Evolutionary conservation across 2,113 vertebrate genomes (phyloP).

Genomic region (Ciconia boyciana): DNA sequence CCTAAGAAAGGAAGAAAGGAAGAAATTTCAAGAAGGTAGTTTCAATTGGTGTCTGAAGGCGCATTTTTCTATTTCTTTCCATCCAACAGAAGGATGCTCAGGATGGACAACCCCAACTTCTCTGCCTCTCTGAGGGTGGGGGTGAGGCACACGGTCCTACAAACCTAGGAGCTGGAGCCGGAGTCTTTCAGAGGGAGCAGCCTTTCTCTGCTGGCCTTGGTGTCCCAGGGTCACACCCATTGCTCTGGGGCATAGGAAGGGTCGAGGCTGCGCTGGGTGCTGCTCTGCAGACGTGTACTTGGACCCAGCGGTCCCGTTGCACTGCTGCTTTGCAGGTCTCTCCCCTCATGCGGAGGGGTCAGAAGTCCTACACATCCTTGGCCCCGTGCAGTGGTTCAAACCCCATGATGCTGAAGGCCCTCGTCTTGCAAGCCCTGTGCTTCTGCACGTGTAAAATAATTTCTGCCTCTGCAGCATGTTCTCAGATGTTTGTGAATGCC

Average conservation of each 20-base stretch:
- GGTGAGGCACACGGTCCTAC: background rate
- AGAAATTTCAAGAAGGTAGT: background rate
- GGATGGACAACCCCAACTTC: background rate
- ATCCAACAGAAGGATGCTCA: background rate
- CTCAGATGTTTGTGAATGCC: background rate
- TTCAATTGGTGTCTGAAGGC: background rate
- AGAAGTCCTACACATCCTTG: background rate
- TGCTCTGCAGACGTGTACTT: background rate
- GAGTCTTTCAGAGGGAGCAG: background rate
- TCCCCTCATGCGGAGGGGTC: background rate
- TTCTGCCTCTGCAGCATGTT: background rate
- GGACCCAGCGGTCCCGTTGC: accelerated
- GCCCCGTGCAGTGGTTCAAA: background rate
- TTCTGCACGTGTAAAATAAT: background rate
- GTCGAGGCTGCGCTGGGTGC: background rate
- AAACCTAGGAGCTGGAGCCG: background rate
- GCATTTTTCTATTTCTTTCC: background rate
- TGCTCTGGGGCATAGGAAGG: background rate
- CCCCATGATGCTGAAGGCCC: background rate
- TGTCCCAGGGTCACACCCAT: background rate
- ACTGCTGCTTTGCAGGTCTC: background rate
- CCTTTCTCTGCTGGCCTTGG: too few relatives aligned
- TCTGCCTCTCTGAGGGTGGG: background rate
- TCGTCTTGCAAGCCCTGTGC: background rate
- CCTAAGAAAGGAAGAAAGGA: too few relatives aligned